Conservation (phyloP, 2,888 invertebrate genomes). For the Ormyrus nitidulus region DNA sequence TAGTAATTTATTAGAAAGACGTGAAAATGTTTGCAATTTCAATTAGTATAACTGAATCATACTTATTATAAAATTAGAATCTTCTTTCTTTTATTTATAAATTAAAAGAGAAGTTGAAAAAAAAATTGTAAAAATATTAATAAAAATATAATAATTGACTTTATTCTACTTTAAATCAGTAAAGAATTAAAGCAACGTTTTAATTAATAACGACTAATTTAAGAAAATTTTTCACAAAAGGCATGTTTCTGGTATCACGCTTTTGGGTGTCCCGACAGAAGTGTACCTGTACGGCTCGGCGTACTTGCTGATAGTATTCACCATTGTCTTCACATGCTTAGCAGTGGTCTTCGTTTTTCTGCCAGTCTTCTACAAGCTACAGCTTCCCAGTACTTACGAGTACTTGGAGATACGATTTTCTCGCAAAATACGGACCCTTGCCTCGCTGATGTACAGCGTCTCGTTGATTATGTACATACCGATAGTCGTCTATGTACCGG, state of each 20-base stretch:
- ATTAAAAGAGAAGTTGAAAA: neutral
- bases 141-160: neutral
- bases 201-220: too few species aligned
- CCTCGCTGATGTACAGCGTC: slow-evolving; percentile 79
- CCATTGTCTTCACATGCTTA: slow-evolving; percentile 68
- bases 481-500: slow-evolving; percentile 83
- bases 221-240: slow-evolving; percentile 70
- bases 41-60: too few species aligned
- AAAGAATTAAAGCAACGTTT: too few species aligned
- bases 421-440: slow-evolving; percentile 78
- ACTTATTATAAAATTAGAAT: too few species aligned
- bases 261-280: slow-evolving; percentile 85
- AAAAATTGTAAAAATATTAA: neutral
- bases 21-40: too few species aligned
- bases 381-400: slow-evolving; percentile 83
- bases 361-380: slow-evolving; percentile 83
- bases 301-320: slow-evolving; percentile 76
- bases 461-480: slow-evolving; percentile 80
- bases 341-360: slow-evolving; percentile 76
- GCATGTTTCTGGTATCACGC: slow-evolving; percentile 84
- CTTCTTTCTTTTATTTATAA: too few species aligned
- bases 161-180: too few species aligned
- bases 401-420: slow-evolving; percentile 82
- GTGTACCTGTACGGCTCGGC: slow-evolving; percentile 84
- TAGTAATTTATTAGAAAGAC: too few species aligned